A percentile compares a stretch with the other conserved stretches of the same genome.
These are phyloP conservation scores for Drosophila longiperda DNA, from an alignment of 2,888 invertebrate genomes.

Conservation along the genomic window DNA sequence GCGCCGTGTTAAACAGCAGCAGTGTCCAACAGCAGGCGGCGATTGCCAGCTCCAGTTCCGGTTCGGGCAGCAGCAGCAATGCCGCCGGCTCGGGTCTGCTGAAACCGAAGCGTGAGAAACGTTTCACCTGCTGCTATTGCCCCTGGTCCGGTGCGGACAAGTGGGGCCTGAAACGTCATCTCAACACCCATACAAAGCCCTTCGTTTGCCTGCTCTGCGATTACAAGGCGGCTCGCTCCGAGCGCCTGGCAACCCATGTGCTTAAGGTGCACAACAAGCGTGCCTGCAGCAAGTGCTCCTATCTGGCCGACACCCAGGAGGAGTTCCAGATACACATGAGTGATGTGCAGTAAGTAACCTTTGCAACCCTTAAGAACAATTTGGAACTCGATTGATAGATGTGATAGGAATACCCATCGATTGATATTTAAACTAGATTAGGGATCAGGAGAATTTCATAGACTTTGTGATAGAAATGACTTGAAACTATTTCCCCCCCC, in stretches of 20 bases:
- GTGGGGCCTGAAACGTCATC: slow-evolving; percentile 96
- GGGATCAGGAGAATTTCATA: background rate
- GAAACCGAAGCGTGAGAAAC: slow-evolving; percentile 88
- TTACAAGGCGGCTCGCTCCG: slow-evolving; percentile 96
- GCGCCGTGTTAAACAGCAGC: slow-evolving; percentile 57
- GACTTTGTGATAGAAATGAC: background rate
- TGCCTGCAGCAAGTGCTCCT: slow-evolving; percentile 95
- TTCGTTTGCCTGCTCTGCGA: slow-evolving; percentile 96
- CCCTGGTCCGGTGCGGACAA: slow-evolving; percentile 97
- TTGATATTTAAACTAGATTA: background rate
- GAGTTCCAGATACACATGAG: slow-evolving; percentile 92
- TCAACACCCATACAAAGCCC: slow-evolving; percentile 96
- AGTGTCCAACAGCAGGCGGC: slow-evolving; percentile 56
- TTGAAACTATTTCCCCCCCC: background rate
- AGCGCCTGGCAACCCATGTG: slow-evolving; percentile 95
- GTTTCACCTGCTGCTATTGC: slow-evolving; percentile 95
- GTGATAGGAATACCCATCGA: background rate
- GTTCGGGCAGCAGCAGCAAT: slow-evolving; percentile 61
- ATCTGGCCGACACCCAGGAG: slow-evolving; percentile 92
- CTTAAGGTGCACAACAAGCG: slow-evolving; percentile 96
- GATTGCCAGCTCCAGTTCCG: slow-evolving; percentile 72
- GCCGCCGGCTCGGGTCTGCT: slow-evolving; percentile 66
- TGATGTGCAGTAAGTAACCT: slow-evolving; percentile 89
- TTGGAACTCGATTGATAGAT: background rate
- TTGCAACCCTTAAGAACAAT: background rate